These are phyloP conservation scores for Papilio polytes DNA, from an alignment of 1,140 invertebrate species.

Conservation along the genomic window DNA sequence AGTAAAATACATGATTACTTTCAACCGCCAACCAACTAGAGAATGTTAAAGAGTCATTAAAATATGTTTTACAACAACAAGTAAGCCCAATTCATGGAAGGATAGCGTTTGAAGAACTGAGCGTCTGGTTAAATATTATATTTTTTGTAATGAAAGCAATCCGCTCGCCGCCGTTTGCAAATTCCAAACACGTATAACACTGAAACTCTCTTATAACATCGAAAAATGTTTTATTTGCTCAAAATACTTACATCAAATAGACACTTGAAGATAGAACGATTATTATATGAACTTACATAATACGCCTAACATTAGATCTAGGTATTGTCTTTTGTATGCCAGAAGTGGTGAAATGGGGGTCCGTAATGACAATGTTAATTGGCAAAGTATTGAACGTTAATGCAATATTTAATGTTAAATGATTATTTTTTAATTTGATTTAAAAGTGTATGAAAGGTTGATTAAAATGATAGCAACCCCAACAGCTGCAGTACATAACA, in stretches of 20 bases:
- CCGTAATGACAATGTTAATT: constrained; percentile 50
- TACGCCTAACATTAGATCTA: constrained; percentile 82
- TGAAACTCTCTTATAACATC: constrained; percentile 64
- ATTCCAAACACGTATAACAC: constrained; percentile 49
- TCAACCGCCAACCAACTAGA: constrained; percentile 38
- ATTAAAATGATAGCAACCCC: constrained; percentile 45
- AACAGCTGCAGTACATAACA: constrained; percentile 41
- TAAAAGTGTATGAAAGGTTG: constrained; percentile 5
- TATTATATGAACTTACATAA: constrained; percentile 81
- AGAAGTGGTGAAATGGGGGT: constrained; percentile 75
- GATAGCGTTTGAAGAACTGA: constrained; percentile 45
- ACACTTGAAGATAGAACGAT: constrained; percentile 82
- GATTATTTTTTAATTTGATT: not conserved
- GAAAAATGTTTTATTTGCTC: constrained; percentile 73
- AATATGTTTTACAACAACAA: constrained; percentile 48
- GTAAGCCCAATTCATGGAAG: constrained; percentile 45
- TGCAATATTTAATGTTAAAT: constrained; percentile 3
- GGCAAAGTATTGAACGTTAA: constrained; percentile 10
- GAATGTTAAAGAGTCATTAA: constrained; percentile 41
- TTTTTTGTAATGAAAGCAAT: constrained; percentile 36
- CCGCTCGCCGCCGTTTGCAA: constrained; percentile 45
- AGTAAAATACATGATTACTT: constrained; percentile 20
- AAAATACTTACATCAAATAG: constrained; percentile 80
- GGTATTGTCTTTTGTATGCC: constrained; percentile 84
- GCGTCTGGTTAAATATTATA: constrained; percentile 38